Base-by-base conservation (phyloP, 2,113 vertebrate species). In the Urocitellus parryii region DNA sequence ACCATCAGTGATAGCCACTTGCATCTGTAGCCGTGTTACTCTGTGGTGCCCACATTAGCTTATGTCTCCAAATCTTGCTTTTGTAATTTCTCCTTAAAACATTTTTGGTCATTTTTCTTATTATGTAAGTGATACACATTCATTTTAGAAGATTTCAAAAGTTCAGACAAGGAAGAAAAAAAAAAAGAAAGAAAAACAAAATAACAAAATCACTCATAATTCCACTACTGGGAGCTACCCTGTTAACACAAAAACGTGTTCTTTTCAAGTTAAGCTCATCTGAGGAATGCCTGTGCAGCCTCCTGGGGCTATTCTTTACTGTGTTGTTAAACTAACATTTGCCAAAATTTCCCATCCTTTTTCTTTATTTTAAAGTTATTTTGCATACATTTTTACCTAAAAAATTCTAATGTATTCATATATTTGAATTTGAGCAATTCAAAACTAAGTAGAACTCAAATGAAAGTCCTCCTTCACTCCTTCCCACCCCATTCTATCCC, bases 291-390 rank as follows among this genome's bases (percentile, higher is more conserved):
- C 34, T 20, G 3, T 5, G 42, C 5, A 39, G 68, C 58, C 91
- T 80, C 80, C 90, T 48, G 58, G 42, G 56, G 65, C 82, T 79
- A 53, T 88, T 92, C 86, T 86, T 48, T 25, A 45, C 70, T 79
- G 51, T 80, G 56, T 37, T 83, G 77, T 92, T 93, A 96, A 88
- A 94, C 61, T 89, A 88, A 90, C 29, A 78, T 42, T 96, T 94
- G 80, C 42, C 53, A 29, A 78, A 88, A 96, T 76, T 65, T 92
- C 53, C 39, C 2, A 25, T 61, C 24, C 53, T 88, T 84, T 63
- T 63, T 27, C 61, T 63, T 63, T 25, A 85, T 13, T 48, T 39
- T 81, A 76, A 84, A 77, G 67, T 88, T 88, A 82, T 67, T 95
- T 97, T 95, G 45, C 65, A 79, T 91, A 65, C 24, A 20, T 48